These are phyloP conservation scores for Drosophila emarginata DNA, from an alignment of 2,888 invertebrate genomes.

Conservation along the genomic window DNA sequence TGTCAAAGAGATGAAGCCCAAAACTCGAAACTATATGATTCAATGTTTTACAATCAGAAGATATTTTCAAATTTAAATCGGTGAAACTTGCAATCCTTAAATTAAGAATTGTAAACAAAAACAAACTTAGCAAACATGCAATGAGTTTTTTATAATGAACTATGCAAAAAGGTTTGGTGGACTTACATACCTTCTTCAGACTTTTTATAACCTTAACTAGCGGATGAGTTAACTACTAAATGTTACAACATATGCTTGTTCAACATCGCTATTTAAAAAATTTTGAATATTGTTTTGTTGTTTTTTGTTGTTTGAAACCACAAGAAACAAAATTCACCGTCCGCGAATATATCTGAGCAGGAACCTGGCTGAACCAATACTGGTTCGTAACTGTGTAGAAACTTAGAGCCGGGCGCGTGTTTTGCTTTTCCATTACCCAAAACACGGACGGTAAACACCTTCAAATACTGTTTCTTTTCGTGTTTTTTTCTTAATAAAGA, in stretches of 20 bases:
- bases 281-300: neutral
- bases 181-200: neutral
- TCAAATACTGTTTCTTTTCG: no score
- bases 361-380: neutral
- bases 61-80: neutral
- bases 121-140: neutral
- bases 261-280: neutral
- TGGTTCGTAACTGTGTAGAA: no score
- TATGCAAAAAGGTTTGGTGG: neutral
- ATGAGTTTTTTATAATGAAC: neutral
- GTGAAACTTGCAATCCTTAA: neutral
- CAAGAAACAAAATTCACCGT: neutral
- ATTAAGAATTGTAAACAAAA: neutral
- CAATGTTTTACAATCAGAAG: neutral
- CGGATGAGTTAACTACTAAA: neutral
- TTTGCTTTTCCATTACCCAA: no score
- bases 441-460: no score
- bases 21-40: neutral
- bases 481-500: no score
- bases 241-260: neutral
- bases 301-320: neutral
- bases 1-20: slow-evolving; percentile 8
- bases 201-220: neutral
- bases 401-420: no score
- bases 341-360: neutral